Conservation (phyloP, 2,113 vertebrate genomes). For the Tiliqua scincoides region DNA sequence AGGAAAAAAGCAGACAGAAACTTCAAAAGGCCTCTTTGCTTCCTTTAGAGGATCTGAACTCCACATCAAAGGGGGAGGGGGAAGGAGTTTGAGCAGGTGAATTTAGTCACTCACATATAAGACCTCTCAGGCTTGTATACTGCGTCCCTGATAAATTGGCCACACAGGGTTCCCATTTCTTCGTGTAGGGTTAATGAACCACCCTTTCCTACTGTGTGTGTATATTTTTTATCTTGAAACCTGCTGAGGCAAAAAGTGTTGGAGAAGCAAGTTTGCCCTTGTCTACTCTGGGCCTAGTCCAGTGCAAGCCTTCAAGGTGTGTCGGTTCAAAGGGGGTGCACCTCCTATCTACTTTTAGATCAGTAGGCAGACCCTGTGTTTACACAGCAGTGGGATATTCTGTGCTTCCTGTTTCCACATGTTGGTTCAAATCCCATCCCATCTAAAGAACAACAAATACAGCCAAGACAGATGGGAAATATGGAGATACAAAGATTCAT, state of each 20-base stretch:
- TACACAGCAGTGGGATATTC: neutral
- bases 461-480: neutral
- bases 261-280: neutral
- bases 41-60: neutral
- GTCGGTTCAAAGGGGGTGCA: neutral
- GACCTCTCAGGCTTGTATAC: fast-evolving
- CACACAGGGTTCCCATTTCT: fast-evolving
- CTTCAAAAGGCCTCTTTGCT: constrained; percentile 24
- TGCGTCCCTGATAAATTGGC: fast-evolving
- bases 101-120: fast-evolving
- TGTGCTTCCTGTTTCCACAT: neutral
- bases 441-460: neutral
- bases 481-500: neutral
- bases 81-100: constrained; percentile 9
- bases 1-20: neutral
- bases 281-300: neutral
- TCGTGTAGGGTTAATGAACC: neutral
- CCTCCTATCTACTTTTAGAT: neutral
- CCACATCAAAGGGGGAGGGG: neutral
- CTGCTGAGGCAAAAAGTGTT: neutral
- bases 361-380: neutral
- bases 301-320: neutral
- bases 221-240: neutral
- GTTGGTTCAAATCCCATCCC: neutral
- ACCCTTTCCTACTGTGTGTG: neutral